phyloP scores from a whole-genome alignment of 2,113 vertebrate genomes.

The Ptyas mucosa region DNA sequence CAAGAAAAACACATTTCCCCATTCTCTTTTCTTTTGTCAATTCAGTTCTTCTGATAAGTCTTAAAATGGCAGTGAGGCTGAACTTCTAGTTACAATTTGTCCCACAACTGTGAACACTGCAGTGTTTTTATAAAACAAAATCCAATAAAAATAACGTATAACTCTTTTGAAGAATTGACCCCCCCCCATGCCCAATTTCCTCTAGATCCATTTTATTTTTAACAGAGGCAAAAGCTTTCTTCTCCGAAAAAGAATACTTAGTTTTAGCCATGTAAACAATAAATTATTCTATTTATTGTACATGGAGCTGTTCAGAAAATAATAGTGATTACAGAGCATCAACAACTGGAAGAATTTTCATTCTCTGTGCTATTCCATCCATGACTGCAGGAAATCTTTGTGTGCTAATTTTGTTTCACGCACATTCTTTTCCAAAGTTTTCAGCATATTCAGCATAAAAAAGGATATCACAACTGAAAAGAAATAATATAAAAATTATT shows the following conservation, averaged over 20 bases:
- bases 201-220: background rate
- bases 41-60: background rate
- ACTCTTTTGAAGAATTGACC: background rate
- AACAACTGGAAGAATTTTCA: background rate
- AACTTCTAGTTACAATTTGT: background rate
- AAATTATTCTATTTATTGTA: conserved; percentile 1
- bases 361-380: background rate
- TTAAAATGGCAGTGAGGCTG: background rate
- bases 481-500: background rate
- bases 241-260: background rate
- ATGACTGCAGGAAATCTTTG: background rate
- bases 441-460: background rate
- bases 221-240: background rate
- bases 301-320: conserved; percentile 7
- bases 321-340: background rate
- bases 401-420: background rate
- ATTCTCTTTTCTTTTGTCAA: background rate
- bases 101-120: background rate
- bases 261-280: background rate
- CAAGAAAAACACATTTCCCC: background rate
- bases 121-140: background rate
- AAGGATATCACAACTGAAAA: background rate
- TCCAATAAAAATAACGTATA: background rate
- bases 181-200: background rate
- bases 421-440: background rate